Percentiles rank a stretch among this genome's conserved stretches.
These are phyloP conservation scores for Cherax quadricarinatus DNA, from an alignment of 1,140 invertebrate genomes.

Conservation along the genomic window DNA sequence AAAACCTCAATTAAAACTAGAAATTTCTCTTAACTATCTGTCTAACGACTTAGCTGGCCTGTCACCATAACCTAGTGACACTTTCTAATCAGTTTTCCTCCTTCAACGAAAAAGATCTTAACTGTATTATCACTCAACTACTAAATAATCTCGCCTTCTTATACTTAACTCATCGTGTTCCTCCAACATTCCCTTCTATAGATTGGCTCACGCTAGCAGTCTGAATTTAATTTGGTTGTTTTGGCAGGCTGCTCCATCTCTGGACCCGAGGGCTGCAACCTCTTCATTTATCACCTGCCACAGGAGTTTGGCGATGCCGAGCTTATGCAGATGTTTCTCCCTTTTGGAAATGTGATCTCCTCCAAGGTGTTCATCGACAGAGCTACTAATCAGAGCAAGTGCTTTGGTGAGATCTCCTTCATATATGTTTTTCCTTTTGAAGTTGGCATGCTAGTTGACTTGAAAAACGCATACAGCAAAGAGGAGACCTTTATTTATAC, in stretches of 20 bases:
- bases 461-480: too few relatives aligned
- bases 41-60: background rate
- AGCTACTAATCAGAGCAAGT: constrained; percentile 99
- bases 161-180: background rate
- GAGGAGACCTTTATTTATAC: background rate
- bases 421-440: background rate
- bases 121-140: background rate
- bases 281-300: constrained; percentile 99
- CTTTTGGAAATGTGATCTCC: constrained; percentile 99
- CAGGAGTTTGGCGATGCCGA: constrained; percentile 99
- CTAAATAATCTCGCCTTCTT: background rate
- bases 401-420: constrained; percentile 92
- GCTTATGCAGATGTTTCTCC: constrained; percentile 99
- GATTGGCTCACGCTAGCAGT: background rate
- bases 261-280: constrained; percentile 99
- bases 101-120: background rate
- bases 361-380: constrained; percentile 99
- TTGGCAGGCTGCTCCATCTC: constrained; percentile 90
- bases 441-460: too few relatives aligned
- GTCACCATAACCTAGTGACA: background rate
- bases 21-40: background rate
- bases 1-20: background rate
- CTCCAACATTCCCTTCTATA: background rate
- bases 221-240: constrained; percentile 15
- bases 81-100: background rate